Conservation (phyloP, 2,888 invertebrate species). For the Actias luna region DNA sequence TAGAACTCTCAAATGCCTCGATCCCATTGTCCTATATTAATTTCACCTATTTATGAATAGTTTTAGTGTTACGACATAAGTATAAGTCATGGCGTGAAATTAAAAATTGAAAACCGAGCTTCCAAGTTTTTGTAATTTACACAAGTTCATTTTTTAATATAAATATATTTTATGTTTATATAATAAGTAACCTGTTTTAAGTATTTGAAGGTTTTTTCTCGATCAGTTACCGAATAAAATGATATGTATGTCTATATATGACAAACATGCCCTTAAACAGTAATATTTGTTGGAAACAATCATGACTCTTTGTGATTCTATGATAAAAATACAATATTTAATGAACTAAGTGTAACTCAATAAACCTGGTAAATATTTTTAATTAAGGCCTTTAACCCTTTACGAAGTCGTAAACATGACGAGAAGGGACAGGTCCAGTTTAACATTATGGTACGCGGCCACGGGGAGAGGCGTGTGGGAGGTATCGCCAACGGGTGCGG, state of each 20-base stretch:
- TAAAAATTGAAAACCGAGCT: neutral
- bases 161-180: too few relatives aligned
- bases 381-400: constrained; percentile 37
- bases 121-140: neutral
- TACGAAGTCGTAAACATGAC: constrained; percentile 38
- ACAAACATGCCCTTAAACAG: too few relatives aligned
- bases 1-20: neutral
- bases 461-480: constrained; percentile 31
- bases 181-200: too few relatives aligned
- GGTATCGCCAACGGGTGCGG: constrained; percentile 50
- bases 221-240: too few relatives aligned
- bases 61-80: neutral
- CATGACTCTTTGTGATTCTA: too few relatives aligned
- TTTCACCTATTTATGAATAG: neutral
- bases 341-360: neutral
- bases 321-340: neutral
- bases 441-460: constrained; percentile 39
- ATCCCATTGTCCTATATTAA: neutral
- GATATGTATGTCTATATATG: too few relatives aligned
- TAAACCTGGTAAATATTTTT: constrained; percentile 29
- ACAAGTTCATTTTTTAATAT: too few relatives aligned
- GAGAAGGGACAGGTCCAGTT: constrained; percentile 49
- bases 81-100: neutral
- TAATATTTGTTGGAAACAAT: too few relatives aligned
- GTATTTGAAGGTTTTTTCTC: too few relatives aligned